phyloP scores from a whole-genome alignment of 2,888 invertebrate genomes.

The Agriopis leucophaearia region DNA sequence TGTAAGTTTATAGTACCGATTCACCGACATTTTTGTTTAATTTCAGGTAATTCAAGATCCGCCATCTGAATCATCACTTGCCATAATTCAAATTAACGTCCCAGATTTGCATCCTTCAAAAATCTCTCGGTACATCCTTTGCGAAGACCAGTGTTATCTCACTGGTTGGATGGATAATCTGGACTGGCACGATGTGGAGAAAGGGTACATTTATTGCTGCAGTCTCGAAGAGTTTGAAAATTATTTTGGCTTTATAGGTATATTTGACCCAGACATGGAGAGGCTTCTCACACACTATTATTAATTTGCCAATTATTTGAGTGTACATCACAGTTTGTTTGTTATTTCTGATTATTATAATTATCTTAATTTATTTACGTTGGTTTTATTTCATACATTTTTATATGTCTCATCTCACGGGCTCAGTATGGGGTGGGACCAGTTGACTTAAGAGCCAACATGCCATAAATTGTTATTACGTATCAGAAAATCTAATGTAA shows the following conservation, averaged over 20 bases:
- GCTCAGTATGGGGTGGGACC: too few relatives aligned
- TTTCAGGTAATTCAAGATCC: conserved; percentile 66
- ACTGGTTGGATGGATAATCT: conserved; percentile 58
- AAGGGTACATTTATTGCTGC: conserved; percentile 68
- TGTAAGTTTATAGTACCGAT: background rate
- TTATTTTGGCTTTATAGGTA: conserved; percentile 47
- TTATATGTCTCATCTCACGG: too few relatives aligned
- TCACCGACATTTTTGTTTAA: background rate
- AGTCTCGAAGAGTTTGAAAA: conserved; percentile 55
- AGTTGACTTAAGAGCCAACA: too few relatives aligned
- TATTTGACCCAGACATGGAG: conserved; percentile 42
- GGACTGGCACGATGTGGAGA: conserved; percentile 54
- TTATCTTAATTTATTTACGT: too few relatives aligned
- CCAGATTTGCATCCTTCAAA: conserved; percentile 56
- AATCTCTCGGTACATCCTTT: conserved; percentile 49
- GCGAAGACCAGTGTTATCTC: conserved; percentile 60
- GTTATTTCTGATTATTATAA: too few relatives aligned
- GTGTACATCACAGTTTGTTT: too few relatives aligned
- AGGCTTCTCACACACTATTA: background rate
- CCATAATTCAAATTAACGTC: conserved; percentile 67
- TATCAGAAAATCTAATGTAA: too few relatives aligned
- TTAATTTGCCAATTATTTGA: too few relatives aligned
- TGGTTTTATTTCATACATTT: too few relatives aligned
- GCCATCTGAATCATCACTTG: conserved; percentile 53
- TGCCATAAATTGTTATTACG: too few relatives aligned